Percentiles rank a stretch among this genome's conserved stretches.
These are phyloP conservation scores for Cerceris ruficornis DNA, from an alignment of 2,888 invertebrate species.

Conservation along the genomic window DNA sequence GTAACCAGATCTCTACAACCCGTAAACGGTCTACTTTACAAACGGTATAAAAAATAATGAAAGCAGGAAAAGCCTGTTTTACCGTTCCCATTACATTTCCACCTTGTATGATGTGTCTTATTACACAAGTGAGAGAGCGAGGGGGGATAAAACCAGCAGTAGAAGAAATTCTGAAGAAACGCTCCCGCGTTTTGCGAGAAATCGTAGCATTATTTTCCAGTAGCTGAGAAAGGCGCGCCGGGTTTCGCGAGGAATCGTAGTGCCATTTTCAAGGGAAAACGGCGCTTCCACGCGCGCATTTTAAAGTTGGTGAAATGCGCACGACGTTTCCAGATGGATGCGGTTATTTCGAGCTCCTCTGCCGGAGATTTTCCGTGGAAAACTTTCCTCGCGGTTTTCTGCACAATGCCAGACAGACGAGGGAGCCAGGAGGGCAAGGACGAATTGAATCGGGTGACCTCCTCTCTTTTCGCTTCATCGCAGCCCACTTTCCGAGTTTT, in stretches of 20 bases:
- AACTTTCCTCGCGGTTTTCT: slow-evolving; percentile 23
- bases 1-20: no score
- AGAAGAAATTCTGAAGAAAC: no score
- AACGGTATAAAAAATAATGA: no score
- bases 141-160: no score
- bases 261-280: slow-evolving; percentile 12
- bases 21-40: no score
- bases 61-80: no score
- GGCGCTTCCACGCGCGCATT: slow-evolving; percentile 19
- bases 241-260: background rate
- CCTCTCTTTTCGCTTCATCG: slow-evolving; percentile 28
- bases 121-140: no score
- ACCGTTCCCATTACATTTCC: no score
- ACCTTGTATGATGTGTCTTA: no score
- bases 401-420: slow-evolving; percentile 5
- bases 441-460: slow-evolving; percentile 15
- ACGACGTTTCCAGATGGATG: slow-evolving; percentile 31
- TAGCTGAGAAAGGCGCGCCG: background rate
- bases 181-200: no score
- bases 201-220: no score
- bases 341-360: slow-evolving; percentile 40
- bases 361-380: slow-evolving; percentile 29
- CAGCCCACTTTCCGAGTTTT: slow-evolving; percentile 41
- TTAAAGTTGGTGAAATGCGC: slow-evolving; percentile 30
- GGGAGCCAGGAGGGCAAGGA: slow-evolving; percentile 3